These are phyloP conservation scores for Orussus abietinus DNA, from an alignment of 1,140 invertebrate species.

Conservation along the genomic window DNA sequence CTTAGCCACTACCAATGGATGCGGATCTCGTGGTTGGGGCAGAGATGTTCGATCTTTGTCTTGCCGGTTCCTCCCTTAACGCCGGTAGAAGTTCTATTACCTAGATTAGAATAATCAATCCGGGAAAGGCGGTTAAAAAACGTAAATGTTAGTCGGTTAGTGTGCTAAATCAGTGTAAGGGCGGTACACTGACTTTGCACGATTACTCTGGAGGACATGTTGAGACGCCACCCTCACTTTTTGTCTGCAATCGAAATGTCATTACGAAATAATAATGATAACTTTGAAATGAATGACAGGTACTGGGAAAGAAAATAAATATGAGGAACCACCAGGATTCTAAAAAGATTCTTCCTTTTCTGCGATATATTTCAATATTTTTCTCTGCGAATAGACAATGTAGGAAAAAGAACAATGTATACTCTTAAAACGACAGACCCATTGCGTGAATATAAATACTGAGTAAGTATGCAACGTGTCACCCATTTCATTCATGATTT, in stretches of 20 bases:
- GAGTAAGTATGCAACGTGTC: slow-evolving; percentile 6
- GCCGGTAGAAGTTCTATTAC: slow-evolving; percentile 22
- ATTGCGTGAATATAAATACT: slow-evolving; percentile 9
- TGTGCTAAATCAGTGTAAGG: slow-evolving; percentile 8
- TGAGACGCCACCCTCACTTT: not conserved
- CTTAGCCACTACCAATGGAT: slow-evolving; percentile 16
- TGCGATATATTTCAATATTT: slow-evolving; percentile 2
- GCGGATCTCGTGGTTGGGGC: slow-evolving; percentile 18
- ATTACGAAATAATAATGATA: slow-evolving; percentile 5
- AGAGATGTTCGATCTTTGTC: slow-evolving; percentile 24
- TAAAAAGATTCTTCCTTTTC: slow-evolving; percentile 9
- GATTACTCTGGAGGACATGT: not conserved
- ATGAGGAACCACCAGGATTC: slow-evolving; percentile 15
- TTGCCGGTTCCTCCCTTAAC: slow-evolving; percentile 26
- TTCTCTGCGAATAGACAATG: slow-evolving; percentile 17
- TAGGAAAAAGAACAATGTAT: slow-evolving; percentile 20
- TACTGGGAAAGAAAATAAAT: slow-evolving; percentile 8
- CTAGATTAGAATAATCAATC: slow-evolving; percentile 25
- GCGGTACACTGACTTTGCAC: slow-evolving; percentile 1
- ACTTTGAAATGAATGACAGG: not conserved
- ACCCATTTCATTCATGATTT: slow-evolving; percentile 1
- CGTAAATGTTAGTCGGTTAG: slow-evolving; percentile 1
- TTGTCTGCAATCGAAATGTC: not conserved
- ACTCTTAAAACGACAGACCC: slow-evolving; percentile 13
- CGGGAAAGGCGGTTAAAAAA: slow-evolving; percentile 13